phyloP scores from a whole-genome alignment of 2,797 vertebrate genomes.

The Enteromius fasciolatus region DNA sequence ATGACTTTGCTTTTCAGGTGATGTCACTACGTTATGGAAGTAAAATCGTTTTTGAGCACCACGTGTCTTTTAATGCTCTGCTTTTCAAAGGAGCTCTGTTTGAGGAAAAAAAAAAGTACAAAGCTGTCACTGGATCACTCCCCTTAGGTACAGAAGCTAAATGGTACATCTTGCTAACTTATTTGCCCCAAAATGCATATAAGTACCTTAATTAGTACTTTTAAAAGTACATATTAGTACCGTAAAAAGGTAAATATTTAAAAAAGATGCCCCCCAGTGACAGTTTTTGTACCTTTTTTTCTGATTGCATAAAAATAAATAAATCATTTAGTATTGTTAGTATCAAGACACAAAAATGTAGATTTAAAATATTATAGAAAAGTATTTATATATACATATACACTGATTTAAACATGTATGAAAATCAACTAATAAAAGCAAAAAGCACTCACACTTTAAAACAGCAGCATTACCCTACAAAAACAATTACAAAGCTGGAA shows the following conservation, averaged over 20 bases:
- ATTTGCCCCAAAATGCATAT: not conserved
- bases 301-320: not conserved
- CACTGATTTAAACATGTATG: not conserved
- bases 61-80: not conserved
- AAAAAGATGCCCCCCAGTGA: not conserved
- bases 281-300: not conserved
- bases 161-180: not conserved
- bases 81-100: not conserved
- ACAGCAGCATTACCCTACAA: not conserved
- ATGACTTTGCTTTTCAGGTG: not conserved
- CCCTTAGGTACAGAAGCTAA: not conserved
- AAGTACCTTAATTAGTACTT: not conserved
- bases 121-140: not conserved
- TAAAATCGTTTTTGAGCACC: not conserved
- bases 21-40: not conserved
- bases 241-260: not conserved
- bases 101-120: not conserved
- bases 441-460: not conserved
- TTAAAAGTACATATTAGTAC: not conserved
- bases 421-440: not conserved
- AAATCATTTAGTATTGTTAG: not conserved
- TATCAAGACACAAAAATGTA: not conserved
- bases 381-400: not conserved
- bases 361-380: not conserved
- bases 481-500: not conserved